phyloP scores from a whole-genome alignment of 2,113 vertebrate species.

The Apodemus sylvaticus region DNA sequence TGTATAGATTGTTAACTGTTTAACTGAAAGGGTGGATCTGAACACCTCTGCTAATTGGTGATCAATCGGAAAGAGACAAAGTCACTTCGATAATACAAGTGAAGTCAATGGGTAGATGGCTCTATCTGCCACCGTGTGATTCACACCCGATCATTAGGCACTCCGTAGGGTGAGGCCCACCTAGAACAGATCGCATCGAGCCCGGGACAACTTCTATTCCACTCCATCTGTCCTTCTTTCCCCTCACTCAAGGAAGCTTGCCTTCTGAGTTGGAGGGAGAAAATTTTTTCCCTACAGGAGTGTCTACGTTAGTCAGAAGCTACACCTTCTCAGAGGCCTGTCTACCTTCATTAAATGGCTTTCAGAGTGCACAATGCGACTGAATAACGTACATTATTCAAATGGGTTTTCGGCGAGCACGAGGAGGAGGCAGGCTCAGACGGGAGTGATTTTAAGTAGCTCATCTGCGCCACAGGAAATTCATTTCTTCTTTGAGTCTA shows the following conservation, averaged over 20 bases:
- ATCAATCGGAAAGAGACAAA: slow-evolving; percentile 60
- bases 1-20: slow-evolving; percentile 4
- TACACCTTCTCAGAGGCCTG: slow-evolving; percentile 65
- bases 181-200: background rate
- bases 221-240: slow-evolving; percentile 20
- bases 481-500: slow-evolving; percentile 74
- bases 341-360: slow-evolving; percentile 79
- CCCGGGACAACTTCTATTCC: background rate
- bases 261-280: slow-evolving; percentile 51
- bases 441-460: slow-evolving; percentile 68
- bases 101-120: slow-evolving; percentile 29
- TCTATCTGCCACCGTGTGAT: slow-evolving; percentile 15
- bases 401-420: slow-evolving; percentile 56
- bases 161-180: background rate
- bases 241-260: background rate
- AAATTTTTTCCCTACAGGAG: slow-evolving; percentile 41
- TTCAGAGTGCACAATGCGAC: slow-evolving; percentile 71
- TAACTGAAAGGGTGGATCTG: slow-evolving; percentile 17
- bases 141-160: background rate
- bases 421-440: slow-evolving; percentile 65
- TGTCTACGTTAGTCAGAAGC: slow-evolving; percentile 60
- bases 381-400: slow-evolving; percentile 75
- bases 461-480: slow-evolving; percentile 75
- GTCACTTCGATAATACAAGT: background rate
- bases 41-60: slow-evolving; percentile 45